Conservation (phyloP, 2,888 invertebrate genomes). For the Melieria omissa region DNA sequence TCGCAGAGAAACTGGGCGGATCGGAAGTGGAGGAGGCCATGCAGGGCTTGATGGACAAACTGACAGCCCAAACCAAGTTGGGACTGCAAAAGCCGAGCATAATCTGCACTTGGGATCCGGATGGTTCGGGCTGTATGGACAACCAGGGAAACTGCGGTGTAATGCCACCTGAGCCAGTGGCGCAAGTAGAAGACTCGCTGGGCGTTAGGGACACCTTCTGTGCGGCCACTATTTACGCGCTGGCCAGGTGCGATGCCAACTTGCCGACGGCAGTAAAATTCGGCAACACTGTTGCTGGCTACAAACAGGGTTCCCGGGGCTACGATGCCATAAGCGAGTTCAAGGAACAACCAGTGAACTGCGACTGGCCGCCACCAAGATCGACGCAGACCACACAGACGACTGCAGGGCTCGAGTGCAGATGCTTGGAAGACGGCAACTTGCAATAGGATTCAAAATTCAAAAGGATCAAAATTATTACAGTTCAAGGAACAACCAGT, state of each 20-base stretch:
- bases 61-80: conserved; percentile 45
- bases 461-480: too few species aligned
- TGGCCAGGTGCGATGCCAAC: conserved; percentile 62
- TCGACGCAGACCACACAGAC: too few species aligned
- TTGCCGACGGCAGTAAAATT: conserved; percentile 69
- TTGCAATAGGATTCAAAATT: too few species aligned
- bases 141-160: conserved; percentile 55
- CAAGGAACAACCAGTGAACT: too few species aligned
- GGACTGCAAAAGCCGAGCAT: conserved; percentile 38
- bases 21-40: conserved; percentile 69
- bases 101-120: conserved; percentile 68
- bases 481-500: too few species aligned
- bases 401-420: too few species aligned
- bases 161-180: conserved; percentile 62
- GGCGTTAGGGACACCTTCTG: conserved; percentile 78
- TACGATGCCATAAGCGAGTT: conserved; percentile 59
- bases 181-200: conserved; percentile 71
- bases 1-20: conserved; percentile 70
- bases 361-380: too few species aligned
- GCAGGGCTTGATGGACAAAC: conserved; percentile 58
- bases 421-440: too few species aligned
- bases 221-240: conserved; percentile 70
- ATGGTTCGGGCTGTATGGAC: conserved; percentile 69
- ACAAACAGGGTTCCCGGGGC: conserved; percentile 70
- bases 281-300: conserved; percentile 73